phyloP scores from a whole-genome alignment of 2,797 vertebrate species.

The Sebastolobus alascanus region DNA sequence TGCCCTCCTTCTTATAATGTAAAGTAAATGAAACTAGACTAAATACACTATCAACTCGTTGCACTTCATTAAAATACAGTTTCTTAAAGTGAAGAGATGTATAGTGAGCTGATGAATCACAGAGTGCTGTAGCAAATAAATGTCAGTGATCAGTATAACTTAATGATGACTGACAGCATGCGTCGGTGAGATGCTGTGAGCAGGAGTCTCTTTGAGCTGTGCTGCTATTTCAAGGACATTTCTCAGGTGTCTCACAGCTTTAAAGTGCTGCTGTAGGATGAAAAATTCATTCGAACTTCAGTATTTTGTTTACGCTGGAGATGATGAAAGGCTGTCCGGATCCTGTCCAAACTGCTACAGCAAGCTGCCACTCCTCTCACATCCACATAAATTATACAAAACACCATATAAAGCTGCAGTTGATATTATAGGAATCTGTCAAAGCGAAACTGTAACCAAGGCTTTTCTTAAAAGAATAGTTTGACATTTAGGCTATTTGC shows the following conservation, averaged over 20 bases:
- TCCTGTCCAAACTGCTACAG: neutral
- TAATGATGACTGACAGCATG: conserved; percentile 25
- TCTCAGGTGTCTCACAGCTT: conserved; percentile 10
- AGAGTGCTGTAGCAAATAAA: neutral
- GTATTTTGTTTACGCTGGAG: neutral
- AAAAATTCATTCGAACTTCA: conserved; percentile 14
- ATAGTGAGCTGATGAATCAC: conserved; percentile 6
- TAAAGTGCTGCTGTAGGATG: neutral
- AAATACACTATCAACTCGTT: neutral
- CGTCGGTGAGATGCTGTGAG: neutral
- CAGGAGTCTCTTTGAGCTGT: neutral
- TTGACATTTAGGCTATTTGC: neutral
- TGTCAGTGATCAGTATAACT: conserved; percentile 19
- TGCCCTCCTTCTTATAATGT: no score
- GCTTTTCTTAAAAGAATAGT: conserved; percentile 3
- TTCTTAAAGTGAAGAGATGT: neutral
- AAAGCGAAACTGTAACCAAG: neutral
- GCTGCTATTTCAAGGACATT: conserved; percentile 16
- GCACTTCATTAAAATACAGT: neutral
- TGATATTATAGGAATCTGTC: neutral
- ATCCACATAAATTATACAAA: neutral
- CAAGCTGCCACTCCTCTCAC: neutral
- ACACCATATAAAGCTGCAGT: neutral
- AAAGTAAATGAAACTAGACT: neutral
- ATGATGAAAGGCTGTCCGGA: neutral